phyloP scores from a whole-genome alignment of 2,888 invertebrate genomes.

The Anorthoa munda region DNA sequence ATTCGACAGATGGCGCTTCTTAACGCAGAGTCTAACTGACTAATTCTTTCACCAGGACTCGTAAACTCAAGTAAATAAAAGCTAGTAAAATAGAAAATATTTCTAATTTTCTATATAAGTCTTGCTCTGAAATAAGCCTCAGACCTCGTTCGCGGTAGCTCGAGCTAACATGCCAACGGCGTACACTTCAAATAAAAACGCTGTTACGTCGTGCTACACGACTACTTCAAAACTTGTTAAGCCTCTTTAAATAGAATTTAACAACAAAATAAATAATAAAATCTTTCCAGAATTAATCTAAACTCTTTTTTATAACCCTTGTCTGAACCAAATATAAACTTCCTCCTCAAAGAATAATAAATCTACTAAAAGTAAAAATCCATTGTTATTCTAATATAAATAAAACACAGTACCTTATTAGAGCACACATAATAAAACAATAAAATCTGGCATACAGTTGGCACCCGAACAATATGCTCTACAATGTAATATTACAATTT shows the following conservation, averaged over 20 bases:
- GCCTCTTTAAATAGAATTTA: neutral
- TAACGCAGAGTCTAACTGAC: neutral
- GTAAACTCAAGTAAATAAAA: neutral
- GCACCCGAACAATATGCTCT: constrained; percentile 21
- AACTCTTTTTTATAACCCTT: neutral
- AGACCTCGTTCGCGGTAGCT: neutral
- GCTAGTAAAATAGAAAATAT: no score
- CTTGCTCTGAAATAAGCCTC: constrained; percentile 15
- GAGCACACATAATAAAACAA: constrained; percentile 1
- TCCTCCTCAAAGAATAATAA: neutral
- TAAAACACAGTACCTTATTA: neutral
- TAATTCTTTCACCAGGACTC: neutral
- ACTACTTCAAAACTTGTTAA: neutral
- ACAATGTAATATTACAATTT: neutral
- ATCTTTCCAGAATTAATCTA: neutral
- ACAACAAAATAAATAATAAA: neutral
- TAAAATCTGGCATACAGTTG: constrained; percentile 22
- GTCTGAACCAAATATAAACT: neutral
- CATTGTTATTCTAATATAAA: neutral
- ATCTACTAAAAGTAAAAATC: neutral
- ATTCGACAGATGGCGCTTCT: neutral
- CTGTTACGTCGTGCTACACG: neutral
- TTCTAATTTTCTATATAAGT: neutral
- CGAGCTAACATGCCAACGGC: constrained; percentile 30
- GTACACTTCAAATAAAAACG: constrained; percentile 21